Conservation (phyloP, 2,888 invertebrate species). For the Agonopterix subpropinquella region DNA sequence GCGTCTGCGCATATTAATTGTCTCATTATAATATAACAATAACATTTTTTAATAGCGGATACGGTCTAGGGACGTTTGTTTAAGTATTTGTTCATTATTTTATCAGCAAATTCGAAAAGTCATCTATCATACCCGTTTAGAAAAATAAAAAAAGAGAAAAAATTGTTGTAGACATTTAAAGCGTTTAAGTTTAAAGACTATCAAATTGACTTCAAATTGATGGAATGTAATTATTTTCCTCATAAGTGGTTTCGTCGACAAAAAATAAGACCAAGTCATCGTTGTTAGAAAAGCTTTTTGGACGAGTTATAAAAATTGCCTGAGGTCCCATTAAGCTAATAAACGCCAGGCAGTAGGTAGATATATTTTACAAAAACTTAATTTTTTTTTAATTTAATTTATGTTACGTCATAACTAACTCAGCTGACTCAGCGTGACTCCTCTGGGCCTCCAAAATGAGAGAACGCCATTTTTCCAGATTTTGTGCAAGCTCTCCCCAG, state of each 20-base stretch:
- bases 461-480: no score
- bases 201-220: constrained; percentile 7
- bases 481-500: no score
- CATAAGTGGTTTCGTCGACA: constrained; percentile 2
- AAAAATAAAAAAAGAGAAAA: no score
- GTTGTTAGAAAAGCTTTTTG: constrained; percentile 3
- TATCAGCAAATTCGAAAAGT: no score
- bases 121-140: no score
- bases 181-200: constrained; percentile 5
- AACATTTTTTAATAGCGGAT: neutral
- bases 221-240: constrained; percentile 6
- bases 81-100: no score
- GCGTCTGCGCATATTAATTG: constrained; percentile 52
- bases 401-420: no score
- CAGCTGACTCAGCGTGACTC: no score
- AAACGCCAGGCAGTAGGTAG: neutral
- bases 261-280: constrained; percentile 9
- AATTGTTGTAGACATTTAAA: constrained; percentile 1
- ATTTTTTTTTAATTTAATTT: no score
- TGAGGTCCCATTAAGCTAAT: neutral
- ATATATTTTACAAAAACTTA: no score
- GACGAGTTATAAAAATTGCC: constrained; percentile 1
- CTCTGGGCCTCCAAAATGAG: no score
- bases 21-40: constrained; percentile 23
- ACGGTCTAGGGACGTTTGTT: no score